Evolutionary conservation across 2,888 invertebrate species (phyloP), one percentile per base, ranked within the genome.

Genomic region (Yponomeuta evonymella): DNA sequence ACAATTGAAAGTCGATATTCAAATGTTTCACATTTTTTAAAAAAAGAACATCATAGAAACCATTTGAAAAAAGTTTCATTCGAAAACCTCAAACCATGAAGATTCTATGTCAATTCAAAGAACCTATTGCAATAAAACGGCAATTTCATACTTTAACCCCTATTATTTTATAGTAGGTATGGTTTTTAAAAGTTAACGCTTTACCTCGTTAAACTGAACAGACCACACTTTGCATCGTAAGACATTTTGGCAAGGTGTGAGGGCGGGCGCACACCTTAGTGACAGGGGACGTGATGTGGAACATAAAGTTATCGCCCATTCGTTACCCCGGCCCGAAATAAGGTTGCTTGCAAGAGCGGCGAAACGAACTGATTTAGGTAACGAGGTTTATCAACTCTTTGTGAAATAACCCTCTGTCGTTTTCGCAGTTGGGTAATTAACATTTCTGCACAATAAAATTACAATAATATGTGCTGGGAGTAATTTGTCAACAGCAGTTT

Each of bases 221-320:
- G 51, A 58, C 15, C 15, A 58, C 51, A 58, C 51, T n/a, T 63
- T 63, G 15, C 51, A 58, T 15, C 51, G 51, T 15, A 58, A 58
- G 51, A 58, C 51, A 58, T 58, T 58, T 58, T 58, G 51, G 51
- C 12, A 58, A 15, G 51, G 51, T 58, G 3, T 58, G 12, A 58
- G 51, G 51, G 51, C 51, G 51, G 6, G 51, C 15, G 51, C 51
- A 58, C 67, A 36, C 67, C 30, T 67, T 43, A 67, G 67, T 67
- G 67, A 67, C 36, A n/a, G 9, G 67, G 67, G 33, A 67, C 67
- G 36, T 33, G 67, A 67, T 43, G 43, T 43, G 15, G 33, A 65
- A 33, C 33, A 65, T 65, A 30, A 58, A 58, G 51, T 58, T 58
- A 58, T 58, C 51, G 51, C 51, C 51, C 51, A 58, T 58, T 58